Conservation (phyloP, 2,797 vertebrate genomes). For the Podargus strigoides region DNA sequence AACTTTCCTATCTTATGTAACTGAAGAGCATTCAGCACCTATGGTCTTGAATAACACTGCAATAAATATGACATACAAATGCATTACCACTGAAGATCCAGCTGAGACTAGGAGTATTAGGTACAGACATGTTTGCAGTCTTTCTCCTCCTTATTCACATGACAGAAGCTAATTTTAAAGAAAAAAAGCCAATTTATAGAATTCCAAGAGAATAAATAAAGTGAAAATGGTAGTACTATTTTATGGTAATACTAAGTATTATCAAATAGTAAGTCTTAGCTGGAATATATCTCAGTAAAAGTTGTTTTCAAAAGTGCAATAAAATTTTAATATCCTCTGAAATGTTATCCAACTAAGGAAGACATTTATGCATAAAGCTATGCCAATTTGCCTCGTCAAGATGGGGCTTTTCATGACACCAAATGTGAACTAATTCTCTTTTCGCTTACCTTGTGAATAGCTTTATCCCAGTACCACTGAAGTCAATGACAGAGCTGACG, state of each 20-base stretch:
- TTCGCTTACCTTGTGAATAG: slow-evolving; percentile 12
- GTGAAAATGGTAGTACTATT: background rate
- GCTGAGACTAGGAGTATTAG: background rate
- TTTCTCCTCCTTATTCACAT: background rate
- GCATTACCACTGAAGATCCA: background rate
- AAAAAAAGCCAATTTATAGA: background rate
- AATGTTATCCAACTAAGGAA: slow-evolving; percentile 17
- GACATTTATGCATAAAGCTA: slow-evolving; percentile 5
- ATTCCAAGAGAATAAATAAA: background rate
- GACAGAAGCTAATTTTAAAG: background rate
- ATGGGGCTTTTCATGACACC: slow-evolving; percentile 7
- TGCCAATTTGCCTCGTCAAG: background rate
- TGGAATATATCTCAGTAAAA: background rate
- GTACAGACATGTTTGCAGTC: background rate
- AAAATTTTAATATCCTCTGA: slow-evolving; percentile 17
- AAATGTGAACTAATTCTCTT: slow-evolving; percentile 10
- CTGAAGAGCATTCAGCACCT: background rate
- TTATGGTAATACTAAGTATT: background rate
- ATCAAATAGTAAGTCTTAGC: background rate
- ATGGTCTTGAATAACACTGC: background rate
- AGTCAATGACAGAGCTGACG: background rate
- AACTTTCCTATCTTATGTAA: background rate
- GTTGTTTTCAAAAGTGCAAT: slow-evolving; percentile 21
- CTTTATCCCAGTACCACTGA: slow-evolving; percentile 1
- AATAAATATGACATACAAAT: background rate